These are phyloP conservation scores for Eucera pruinosa DNA, from an alignment of 2,888 invertebrate species.

Conservation along the genomic window DNA sequence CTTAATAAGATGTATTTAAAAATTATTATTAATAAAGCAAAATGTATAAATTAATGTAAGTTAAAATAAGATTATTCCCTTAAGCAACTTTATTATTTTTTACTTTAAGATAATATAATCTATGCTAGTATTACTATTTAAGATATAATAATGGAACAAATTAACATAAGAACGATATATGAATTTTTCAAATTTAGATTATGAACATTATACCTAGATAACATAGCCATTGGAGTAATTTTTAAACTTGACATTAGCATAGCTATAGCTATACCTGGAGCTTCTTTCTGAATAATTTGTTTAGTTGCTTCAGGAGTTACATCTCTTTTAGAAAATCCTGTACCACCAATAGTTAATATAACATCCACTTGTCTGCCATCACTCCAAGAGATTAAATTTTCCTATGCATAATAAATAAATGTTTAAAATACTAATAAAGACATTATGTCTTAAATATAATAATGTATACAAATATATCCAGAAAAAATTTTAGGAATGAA, in stretches of 20 bases:
- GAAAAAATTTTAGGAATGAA: slow-evolving; percentile 1
- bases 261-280: slow-evolving; percentile 90
- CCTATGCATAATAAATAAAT: slow-evolving; percentile 77
- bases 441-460: no score
- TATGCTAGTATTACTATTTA: no score
- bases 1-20: slow-evolving; percentile 80
- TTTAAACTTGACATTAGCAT: slow-evolving; percentile 90
- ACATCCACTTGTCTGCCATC: slow-evolving; percentile 87
- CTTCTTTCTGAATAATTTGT: slow-evolving; percentile 90
- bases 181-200: neutral
- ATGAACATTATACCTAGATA: slow-evolving; percentile 88
- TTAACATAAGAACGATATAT: no score
- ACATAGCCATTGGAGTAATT: slow-evolving; percentile 94
- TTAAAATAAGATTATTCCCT: no score
- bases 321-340: slow-evolving; percentile 96
- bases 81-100: no score
- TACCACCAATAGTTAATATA: slow-evolving; percentile 96
- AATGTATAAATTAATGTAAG: no score
- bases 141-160: no score
- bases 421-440: neutral
- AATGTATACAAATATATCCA: no score
- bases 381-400: slow-evolving; percentile 87
- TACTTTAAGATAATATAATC: no score
- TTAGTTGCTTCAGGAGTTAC: slow-evolving; percentile 98
- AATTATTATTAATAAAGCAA: slow-evolving; percentile 14